phyloP scores from a whole-genome alignment of 35 echinoderm and acorn worm species.

The Apostichopus japonicus region DNA sequence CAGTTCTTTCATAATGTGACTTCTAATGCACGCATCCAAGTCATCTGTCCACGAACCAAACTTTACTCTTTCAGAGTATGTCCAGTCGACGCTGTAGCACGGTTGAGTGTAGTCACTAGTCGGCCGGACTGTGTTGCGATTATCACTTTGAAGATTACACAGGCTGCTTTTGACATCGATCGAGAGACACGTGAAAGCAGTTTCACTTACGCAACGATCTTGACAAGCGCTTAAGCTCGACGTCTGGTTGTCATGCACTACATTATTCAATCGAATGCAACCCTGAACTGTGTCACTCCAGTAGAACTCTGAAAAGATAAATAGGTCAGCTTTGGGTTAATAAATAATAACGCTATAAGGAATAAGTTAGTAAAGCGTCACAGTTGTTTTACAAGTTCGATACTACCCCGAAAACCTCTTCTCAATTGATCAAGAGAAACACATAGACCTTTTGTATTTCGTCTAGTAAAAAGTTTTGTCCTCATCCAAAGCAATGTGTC shows the following conservation, averaged over 20 bases:
- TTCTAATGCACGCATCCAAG: conserved; percentile 4
- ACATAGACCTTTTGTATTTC: too few relatives aligned
- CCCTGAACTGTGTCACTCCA: not conserved
- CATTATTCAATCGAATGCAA: not conserved
- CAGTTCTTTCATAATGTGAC: not conserved
- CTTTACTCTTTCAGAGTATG: not conserved
- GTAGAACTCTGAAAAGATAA: not conserved
- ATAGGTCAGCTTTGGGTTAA: too few relatives aligned
- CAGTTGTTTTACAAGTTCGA: too few relatives aligned
- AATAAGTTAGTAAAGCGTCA: too few relatives aligned
- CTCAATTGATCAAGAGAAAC: too few relatives aligned
- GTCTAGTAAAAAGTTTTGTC: too few relatives aligned
- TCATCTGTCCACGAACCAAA: not conserved
- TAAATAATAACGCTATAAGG: too few relatives aligned
- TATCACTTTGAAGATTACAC: not conserved
- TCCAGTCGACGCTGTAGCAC: not conserved
- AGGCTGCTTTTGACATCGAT: not conserved
- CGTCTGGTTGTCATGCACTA: not conserved
- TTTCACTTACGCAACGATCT: not conserved
- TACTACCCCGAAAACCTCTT: too few relatives aligned
- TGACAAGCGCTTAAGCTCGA: not conserved
- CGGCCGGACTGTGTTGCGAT: not conserved
- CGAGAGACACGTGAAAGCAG: not conserved
- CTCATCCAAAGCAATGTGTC: too few relatives aligned
- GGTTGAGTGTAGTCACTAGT: not conserved